Base-by-base conservation (phyloP, 2,797 vertebrate genomes). In the Podargus strigoides region DNA sequence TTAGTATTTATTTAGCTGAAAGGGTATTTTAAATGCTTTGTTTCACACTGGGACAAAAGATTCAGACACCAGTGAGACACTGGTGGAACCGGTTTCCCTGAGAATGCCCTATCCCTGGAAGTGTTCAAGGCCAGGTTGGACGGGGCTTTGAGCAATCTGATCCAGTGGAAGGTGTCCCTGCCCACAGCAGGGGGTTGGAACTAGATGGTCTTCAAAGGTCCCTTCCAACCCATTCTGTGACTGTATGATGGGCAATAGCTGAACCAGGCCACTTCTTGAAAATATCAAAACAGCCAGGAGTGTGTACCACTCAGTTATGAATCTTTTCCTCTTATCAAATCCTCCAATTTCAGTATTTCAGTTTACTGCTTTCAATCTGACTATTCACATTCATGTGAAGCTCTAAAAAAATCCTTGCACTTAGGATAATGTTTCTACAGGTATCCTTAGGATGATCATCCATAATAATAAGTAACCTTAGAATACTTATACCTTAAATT, bases 111-210 rank as follows among this genome's bases (percentile, higher is more conserved):
- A 0, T 46, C 23, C 10, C 17, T 60, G n/a, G 42, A 30, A 34
- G 12, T 17, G 7, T 55, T 85, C 79, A 55, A 26, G 44, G 4
- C 3, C 44, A 55, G 22, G 14, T 1, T 56, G 44, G 49, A 63
- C 6, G 0, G 0, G 9, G 5, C n/a, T 64, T 58, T 63, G 23
- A 67, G n/a, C 26, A 70, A 7, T 12, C 5, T 49, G 13, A 1
- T 74, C n/a, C 50, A 26, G 30, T 9, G 26, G 19, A 37, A 72
- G 13, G 3, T n/a, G 26, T 37, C 53, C 26, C 15, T 83, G 49
- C 14, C 41, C 27, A 20, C 6, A 5, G 58, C n/a, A 55, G 55
- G 8, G 3, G 3, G 4, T 4, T 82, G 23, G 10, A 63, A 59
- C 4, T 32, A 41, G 20, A 12, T 74, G 22, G 19, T 32, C 30